These are phyloP conservation scores for Phaethon lepturus DNA, from an alignment of 2,113 vertebrate genomes.

Conservation along the genomic window DNA sequence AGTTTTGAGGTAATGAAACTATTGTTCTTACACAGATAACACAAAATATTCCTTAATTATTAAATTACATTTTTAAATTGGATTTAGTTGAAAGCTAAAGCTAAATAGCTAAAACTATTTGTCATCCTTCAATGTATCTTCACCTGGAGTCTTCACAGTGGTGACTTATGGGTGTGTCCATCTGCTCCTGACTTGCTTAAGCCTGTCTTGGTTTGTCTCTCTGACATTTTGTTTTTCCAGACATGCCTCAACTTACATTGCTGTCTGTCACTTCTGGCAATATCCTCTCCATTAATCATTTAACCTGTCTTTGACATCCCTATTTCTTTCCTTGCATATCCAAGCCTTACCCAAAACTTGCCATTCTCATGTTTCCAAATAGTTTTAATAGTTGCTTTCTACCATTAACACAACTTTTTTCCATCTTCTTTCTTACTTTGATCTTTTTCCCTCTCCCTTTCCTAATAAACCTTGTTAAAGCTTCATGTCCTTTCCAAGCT, in stretches of 20 bases:
- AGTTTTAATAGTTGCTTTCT: background rate
- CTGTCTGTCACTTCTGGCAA: background rate
- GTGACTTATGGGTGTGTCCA: background rate
- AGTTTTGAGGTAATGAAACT: background rate
- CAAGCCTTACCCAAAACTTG: background rate
- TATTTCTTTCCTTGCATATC: background rate
- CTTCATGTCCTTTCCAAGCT: background rate
- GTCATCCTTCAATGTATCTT: background rate
- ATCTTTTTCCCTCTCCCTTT: background rate
- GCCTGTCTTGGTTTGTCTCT: background rate
- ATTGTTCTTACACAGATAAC: background rate
- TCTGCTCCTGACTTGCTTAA: background rate
- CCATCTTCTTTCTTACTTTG: background rate
- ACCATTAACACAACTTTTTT: background rate
- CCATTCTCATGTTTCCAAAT: background rate
- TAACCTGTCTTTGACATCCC: background rate
- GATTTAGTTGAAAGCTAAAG: background rate
- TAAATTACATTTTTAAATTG: background rate
- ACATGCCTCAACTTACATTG: background rate
- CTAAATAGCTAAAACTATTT: background rate
- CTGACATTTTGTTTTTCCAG: background rate
- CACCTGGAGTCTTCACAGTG: background rate
- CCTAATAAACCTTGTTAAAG: background rate
- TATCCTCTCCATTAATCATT: background rate
- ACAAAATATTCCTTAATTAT: background rate